Conservation (phyloP, 2,113 vertebrate genomes). For the Perca flavescens region DNA sequence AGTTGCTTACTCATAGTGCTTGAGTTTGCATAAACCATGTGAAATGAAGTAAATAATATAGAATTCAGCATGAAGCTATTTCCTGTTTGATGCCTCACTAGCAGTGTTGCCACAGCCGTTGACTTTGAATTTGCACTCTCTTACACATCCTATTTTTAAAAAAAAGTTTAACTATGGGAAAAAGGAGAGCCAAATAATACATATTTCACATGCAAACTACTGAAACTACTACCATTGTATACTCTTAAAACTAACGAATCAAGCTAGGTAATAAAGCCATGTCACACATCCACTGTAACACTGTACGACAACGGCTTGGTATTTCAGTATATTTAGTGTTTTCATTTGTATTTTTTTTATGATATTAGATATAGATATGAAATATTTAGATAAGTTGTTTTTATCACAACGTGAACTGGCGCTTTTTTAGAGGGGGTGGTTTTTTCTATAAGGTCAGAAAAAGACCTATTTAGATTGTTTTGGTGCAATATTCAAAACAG, state of each 20-base stretch:
- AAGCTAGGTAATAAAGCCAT: not conserved
- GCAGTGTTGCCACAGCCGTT: conserved; percentile 24
- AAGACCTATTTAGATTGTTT: conserved; percentile 46
- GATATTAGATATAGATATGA: not conserved
- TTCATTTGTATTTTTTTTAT: not conserved
- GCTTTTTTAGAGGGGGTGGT: not conserved
- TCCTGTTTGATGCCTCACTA: conserved; percentile 60
- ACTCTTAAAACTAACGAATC: not conserved
- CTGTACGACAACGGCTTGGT: not conserved
- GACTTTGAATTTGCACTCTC: not conserved
- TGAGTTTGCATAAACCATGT: conserved; percentile 33
- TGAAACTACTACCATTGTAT: not conserved
- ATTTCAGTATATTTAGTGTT: not conserved
- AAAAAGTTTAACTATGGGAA: not conserved
- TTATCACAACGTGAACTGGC: not conserved
- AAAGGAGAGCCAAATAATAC: not conserved
- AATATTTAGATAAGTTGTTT: not conserved
- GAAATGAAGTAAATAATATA: conserved; percentile 35
- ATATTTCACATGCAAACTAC: not conserved
- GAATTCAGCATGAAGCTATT: conserved; percentile 64
- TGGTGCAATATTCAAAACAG: conserved; percentile 75
- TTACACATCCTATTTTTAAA: not conserved
- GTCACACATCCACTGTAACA: not conserved
- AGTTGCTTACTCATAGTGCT: conserved; percentile 30
- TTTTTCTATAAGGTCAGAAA: not conserved